These are phyloP conservation scores for Trachelus troglodyta DNA, from an alignment of 2,888 invertebrate species.

Conservation along the genomic window DNA sequence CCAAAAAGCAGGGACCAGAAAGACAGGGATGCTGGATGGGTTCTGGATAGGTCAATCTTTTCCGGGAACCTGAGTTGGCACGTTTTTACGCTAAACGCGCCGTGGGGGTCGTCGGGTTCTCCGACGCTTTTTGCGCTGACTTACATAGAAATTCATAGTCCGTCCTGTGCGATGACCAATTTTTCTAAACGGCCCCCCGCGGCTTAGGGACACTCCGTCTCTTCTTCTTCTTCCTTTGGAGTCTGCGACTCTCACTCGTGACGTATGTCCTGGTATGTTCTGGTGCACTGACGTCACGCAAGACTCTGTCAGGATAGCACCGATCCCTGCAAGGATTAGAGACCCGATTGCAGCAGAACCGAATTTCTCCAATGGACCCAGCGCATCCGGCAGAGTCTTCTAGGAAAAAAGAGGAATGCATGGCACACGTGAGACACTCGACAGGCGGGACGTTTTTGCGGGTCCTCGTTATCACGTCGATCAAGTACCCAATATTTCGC, in stretches of 20 bases:
- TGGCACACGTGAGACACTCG: not conserved
- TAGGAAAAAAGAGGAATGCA: not conserved
- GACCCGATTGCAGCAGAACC: not conserved
- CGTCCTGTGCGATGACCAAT: conserved; percentile 20
- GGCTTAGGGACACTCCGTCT: conserved; percentile 26
- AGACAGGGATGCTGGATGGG: not conserved
- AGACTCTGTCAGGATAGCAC: not conserved
- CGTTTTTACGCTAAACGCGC: conserved; percentile 3
- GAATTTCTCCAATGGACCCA: not conserved
- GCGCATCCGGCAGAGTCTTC: not conserved
- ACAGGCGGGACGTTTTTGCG: not conserved
- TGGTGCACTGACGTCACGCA: not conserved
- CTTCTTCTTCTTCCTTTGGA: not conserved
- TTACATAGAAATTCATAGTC: conserved; percentile 14
- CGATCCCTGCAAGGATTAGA: conserved; percentile 29
- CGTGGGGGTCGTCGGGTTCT: not conserved
- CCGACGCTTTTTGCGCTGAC: conserved; percentile 13
- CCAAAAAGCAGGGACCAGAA: not conserved
- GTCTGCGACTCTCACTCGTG: not conserved
- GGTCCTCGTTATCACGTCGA: not conserved
- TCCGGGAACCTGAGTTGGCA: conserved; percentile 4
- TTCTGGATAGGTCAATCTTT: not conserved
- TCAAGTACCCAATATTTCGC: not conserved
- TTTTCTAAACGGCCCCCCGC: conserved; percentile 28
- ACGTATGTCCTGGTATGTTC: not conserved